These are phyloP conservation scores for Ophion costatus DNA, from an alignment of 2,888 invertebrate species.

Conservation along the genomic window DNA sequence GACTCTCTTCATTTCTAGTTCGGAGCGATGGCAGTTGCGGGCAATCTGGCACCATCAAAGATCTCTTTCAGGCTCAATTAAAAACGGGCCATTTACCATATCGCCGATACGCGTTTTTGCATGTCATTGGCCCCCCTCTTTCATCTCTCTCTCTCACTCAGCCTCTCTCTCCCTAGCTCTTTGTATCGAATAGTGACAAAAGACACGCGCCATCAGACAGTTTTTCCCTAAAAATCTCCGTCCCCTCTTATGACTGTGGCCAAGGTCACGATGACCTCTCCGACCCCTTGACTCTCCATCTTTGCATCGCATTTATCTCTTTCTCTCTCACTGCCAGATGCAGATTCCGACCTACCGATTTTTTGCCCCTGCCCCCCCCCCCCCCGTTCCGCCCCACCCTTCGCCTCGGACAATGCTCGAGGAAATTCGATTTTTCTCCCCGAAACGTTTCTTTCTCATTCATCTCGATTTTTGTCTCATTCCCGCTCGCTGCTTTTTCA, in stretches of 20 bases:
- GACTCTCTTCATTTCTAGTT: background rate
- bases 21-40: constrained; percentile 6
- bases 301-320: constrained; percentile 31
- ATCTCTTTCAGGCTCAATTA: constrained; percentile 75
- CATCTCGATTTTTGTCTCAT: constrained; percentile 66
- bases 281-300: constrained; percentile 73
- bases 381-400: constrained; percentile 61
- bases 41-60: constrained; percentile 12
- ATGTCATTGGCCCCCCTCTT: constrained; percentile 76
- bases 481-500: constrained; percentile 49
- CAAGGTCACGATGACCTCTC: constrained; percentile 79
- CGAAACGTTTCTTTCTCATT: constrained; percentile 68
- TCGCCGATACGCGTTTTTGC: constrained; percentile 78
- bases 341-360: constrained; percentile 64
- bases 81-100: constrained; percentile 76
- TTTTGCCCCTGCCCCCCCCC: constrained; percentile 63
- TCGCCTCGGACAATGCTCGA: constrained; percentile 72
- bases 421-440: constrained; percentile 78
- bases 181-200: constrained; percentile 36
- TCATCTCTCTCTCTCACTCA: constrained; percentile 45
- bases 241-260: constrained; percentile 71
- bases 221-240: constrained; percentile 76
- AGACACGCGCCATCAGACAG: constrained; percentile 58
- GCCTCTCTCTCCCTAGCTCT: constrained; percentile 63
- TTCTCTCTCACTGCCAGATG: constrained; percentile 71